Base-by-base conservation (phyloP, 2,888 invertebrate species). In the Zele albiditarsus region DNA sequence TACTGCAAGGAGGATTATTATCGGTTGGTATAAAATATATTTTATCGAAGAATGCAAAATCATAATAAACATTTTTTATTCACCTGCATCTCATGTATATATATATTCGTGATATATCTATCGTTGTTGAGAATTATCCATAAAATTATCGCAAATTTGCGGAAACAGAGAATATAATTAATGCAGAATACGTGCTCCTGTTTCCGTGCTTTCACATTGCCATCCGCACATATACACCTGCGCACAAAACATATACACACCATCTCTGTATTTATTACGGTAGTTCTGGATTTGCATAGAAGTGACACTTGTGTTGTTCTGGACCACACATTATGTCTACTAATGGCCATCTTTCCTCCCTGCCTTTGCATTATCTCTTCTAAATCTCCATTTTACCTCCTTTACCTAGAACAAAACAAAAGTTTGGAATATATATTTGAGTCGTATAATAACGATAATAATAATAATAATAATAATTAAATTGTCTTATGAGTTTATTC, bases 1-100 rank as follows among this genome's bases (percentile, higher is more conserved):
- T 97, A 96, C 90, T 98, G 97, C 92, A 97, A 97, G 88, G 96
- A 97, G 85, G 97, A 98, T 90, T 98, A 97, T 89, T 96, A 96
- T 90, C 94, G 97, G 97, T 97, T 89, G 91, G 91, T 84, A 65
- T 70, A 69, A 49, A 73, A 62, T 65, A 58, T 71, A 76, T 73
- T 68, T 70, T 74, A 16, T 42, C 73, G 53, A 58, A 71, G 57
- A 76, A 63, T 20, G 71, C 65, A 28, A 46, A 8, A 49, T 14
- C 4, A 67, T 67, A 14, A 42, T 67, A 4, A 27, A 27, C 25
- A 3, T 38, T 49, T 23, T 10, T 10, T 16, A 12, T 62, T 62
- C n/a, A n/a, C n/a, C n/a, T n/a, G n/a, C n/a, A n/a, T n/a, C n/a
- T n/a, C n/a, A n/a, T n/a, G n/a, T n/a, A n/a, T n/a, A 28, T 62